These are phyloP conservation scores for Peromyscus leucopus DNA, from an alignment of 2,113 vertebrate species.

Conservation along the genomic window DNA sequence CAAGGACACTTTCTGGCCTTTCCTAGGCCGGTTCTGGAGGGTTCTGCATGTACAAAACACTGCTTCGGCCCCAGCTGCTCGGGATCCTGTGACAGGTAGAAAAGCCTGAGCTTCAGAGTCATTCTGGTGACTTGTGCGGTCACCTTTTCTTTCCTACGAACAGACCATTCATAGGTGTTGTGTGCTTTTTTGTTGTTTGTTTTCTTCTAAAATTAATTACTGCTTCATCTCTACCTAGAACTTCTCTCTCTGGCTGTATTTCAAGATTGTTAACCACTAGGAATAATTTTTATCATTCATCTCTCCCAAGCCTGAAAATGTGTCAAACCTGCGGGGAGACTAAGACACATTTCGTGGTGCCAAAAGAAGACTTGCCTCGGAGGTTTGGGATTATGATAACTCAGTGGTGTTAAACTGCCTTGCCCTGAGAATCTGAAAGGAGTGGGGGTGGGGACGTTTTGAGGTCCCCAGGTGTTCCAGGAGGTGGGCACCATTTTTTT, in stretches of 20 bases:
- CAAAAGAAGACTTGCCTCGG: neutral
- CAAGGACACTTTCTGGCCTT: neutral
- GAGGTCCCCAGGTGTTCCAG: constrained; percentile 44
- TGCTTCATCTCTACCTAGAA: constrained; percentile 2
- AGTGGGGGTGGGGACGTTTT: neutral
- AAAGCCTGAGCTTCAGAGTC: neutral
- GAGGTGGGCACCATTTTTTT: neutral
- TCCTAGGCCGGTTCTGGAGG: neutral
- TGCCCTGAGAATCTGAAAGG: neutral
- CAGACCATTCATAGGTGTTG: neutral
- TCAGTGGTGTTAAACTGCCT: neutral
- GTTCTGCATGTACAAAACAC: neutral
- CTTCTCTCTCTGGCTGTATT: neutral
- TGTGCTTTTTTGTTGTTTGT: neutral
- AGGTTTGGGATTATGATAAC: neutral
- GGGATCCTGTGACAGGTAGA: neutral
- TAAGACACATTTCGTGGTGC: neutral
- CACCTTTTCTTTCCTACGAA: neutral
- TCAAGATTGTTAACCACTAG: constrained; percentile 25
- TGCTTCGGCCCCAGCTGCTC: neutral
- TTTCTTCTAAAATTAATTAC: neutral
- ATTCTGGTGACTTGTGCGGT: neutral
- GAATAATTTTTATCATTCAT: constrained; percentile 24
- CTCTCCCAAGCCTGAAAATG: constrained; percentile 11
- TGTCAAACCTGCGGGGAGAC: constrained; percentile 10